Percentiles rank a stretch among this genome's conserved stretches.
Conservation (phyloP, 1,140 invertebrate species). For the Euura lappo region DNA sequence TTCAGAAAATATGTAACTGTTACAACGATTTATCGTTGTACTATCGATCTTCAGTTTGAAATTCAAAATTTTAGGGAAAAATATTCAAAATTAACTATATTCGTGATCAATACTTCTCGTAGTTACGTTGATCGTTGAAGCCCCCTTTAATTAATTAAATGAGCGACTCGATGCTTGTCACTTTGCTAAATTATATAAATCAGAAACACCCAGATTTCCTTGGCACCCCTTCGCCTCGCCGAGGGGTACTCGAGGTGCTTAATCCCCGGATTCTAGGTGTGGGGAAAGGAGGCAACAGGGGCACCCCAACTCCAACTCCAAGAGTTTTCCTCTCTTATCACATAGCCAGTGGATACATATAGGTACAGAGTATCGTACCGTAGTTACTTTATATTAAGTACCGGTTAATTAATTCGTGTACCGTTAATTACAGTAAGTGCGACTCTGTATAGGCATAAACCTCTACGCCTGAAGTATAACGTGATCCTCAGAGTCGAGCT, state of each 20-base stretch:
- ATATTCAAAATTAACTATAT: neutral
- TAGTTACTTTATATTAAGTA: neutral
- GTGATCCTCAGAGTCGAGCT: neutral
- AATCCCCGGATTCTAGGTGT: neutral
- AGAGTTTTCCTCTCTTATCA: neutral
- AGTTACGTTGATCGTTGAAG: neutral
- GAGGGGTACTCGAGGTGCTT: constrained; percentile 6
- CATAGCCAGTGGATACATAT: neutral
- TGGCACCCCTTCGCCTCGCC: neutral
- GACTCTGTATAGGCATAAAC: neutral
- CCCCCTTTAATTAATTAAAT: neutral
- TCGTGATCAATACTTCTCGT: too few species aligned
- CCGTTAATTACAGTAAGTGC: constrained; percentile 7
- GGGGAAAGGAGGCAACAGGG: neutral
- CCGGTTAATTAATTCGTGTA: constrained; percentile 4
- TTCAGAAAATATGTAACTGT: neutral
- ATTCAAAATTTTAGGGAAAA: too few species aligned
- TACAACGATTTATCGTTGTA: neutral
- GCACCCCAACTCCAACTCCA: neutral
- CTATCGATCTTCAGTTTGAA: neutral
- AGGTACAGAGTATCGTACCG: neutral
- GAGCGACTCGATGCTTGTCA: neutral
- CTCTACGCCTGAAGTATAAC: neutral
- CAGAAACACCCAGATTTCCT: neutral
- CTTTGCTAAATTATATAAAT: constrained; percentile 7